Evolutionary conservation across 1,140 invertebrate species (phyloP), one percentile per base, ranked within the genome.

Genomic region (Bombus waltoni): DNA sequence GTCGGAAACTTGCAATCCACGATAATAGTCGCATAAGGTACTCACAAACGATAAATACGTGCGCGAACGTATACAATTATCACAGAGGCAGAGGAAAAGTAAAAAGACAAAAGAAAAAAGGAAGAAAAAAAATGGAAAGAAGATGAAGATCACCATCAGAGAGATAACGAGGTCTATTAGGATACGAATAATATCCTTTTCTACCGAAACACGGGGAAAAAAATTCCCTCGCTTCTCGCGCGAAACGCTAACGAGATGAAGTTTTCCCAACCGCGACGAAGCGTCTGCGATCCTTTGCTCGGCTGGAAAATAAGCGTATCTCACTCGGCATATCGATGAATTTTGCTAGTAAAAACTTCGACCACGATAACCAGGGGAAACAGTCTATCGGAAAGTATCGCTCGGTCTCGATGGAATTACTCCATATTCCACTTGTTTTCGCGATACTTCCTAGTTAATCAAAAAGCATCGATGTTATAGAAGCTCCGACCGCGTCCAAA

Each of bases 221-320:
- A 75, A 53, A 57, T 57, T 28, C 8, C 1, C 32, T 57, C 47
- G 32, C 10, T 32, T 22, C 25, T 75, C 73, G 44, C 22, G 47
- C 32, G 74, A 75, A 57, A 38, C 44, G 32, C 47, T 75, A 75
- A 75, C 47, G 47, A 75, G 74, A 57, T 38, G 28, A 75, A 75
- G 74, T 75, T 75, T 75, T 75, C 38, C 32, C 35, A 75, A 38
- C 22, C 35, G 25, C 32, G 73, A 57, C 72, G 72, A 38, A 53
- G 47, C 47, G 47, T 53, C 35, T 47, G n/a, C 32, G 42, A 74
- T 74, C 72, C 42, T 73, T 74, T 53, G 53, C n/a, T 25, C 42
- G n/a, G n/a, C 35, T 47, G n/a, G 44, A 75, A 75, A 75, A 75
- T 13, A 75, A 75, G 13, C 22, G 35, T 75, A 25, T 57, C 47